Evolutionary conservation across 2,797 vertebrate genomes (phyloP), one percentile per base, ranked within the genome.

Genomic region (Apodemus agrarius): DNA sequence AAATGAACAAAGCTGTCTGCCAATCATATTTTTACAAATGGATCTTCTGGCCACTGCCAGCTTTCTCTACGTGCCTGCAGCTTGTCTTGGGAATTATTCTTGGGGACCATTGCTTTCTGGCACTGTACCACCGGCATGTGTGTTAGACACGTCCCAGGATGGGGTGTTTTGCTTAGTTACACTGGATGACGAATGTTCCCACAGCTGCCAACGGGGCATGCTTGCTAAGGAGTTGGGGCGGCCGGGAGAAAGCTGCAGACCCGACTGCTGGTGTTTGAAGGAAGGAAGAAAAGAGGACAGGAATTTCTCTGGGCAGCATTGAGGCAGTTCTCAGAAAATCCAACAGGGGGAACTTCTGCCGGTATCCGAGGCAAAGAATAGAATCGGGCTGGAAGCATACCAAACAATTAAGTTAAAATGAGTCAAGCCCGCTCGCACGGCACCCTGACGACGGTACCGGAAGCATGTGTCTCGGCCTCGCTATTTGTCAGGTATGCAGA

Each of bases 201-300:
- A 54, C 96, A 54, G 95, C 97, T 97, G 95, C 91, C 94, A 93
- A 91, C 54, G 8, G 96, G 92, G 93, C 43, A 54, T 40, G 93
- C 91, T 16, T 11, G 94, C 83, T 95, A 31, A 59, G 89, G 52
- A n/a, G 43, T 1, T 3, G 17, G 84, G 57, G 43, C 82, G 24
- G 82, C 13, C 22, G n/a, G 40, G 91, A 94, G 84, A 61, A 90
- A 43, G 80, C 54, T 7, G 17, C 54, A 6, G 11, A 61, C 93
- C n/a, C 34, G 17, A 11, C 12, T 83, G 43, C 4, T n/a, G 61
- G 81, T 83, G n/a, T 24, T 12, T n/a, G 37, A 83, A 57, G 1
- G 34, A 76, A 79, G 72, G 79, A 57, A 78, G 69, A 72, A 43
- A 26, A 54, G 34, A 57, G 10, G 2, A 76, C 14, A 19, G 57